A percentile compares a stretch with the other conserved stretches of the same genome.
phyloP scores from a whole-genome alignment of 2,113 vertebrate species.

The Petrocephalus zakoni region DNA sequence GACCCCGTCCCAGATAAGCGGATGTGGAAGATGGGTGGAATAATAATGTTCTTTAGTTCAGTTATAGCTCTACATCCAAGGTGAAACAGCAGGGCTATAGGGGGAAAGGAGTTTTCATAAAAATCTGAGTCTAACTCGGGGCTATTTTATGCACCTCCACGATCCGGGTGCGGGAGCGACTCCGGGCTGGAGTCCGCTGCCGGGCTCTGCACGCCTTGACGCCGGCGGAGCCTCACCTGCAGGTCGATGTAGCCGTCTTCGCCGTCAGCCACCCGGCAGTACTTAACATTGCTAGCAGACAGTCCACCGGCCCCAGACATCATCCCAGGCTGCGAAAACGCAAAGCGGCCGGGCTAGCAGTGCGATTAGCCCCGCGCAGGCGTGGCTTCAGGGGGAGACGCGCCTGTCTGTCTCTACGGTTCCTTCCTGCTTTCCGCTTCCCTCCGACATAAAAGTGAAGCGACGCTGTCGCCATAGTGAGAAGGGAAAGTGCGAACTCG shows the following conservation, averaged over 20 bases:
- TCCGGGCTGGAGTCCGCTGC: neutral
- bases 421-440: neutral
- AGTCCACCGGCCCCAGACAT: constrained; percentile 64
- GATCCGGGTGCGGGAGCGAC: neutral
- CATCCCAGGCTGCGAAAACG: constrained; percentile 43
- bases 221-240: constrained; percentile 69
- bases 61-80: neutral
- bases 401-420: neutral
- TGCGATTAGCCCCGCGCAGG: neutral
- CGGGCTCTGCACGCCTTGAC: neutral
- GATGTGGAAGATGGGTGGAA: neutral
- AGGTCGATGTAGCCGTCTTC: constrained; percentile 93
- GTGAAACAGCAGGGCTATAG: neutral
- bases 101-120: neutral
- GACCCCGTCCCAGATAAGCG: neutral
- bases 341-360: neutral
- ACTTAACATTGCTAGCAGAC: constrained; percentile 86
- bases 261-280: constrained; percentile 79
- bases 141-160: neutral
- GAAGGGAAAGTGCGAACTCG: neutral
- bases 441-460: neutral
- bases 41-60: neutral
- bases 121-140: neutral
- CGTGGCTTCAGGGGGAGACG: neutral
- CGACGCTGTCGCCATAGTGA: neutral